Evolutionary conservation across 2,888 invertebrate species (phyloP).

Genomic region (Listrodromus nycthemerus): DNA sequence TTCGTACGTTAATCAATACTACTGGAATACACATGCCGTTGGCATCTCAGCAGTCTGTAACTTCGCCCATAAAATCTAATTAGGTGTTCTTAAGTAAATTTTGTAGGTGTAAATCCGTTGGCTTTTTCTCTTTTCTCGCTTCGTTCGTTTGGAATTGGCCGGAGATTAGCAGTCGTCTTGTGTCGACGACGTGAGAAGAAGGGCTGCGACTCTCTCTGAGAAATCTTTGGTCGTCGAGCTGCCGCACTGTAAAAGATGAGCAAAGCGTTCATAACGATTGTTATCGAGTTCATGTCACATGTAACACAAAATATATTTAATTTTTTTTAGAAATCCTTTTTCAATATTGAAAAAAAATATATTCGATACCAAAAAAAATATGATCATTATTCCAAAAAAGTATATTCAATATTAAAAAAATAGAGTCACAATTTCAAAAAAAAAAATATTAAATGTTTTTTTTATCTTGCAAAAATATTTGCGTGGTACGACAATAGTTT

Average conservation of each 20-base stretch:
- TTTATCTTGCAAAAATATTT: too few species aligned
- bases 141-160: neutral
- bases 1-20: neutral
- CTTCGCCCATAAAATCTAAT: neutral
- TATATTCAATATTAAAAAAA: too few species aligned
- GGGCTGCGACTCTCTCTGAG: conserved; percentile 79
- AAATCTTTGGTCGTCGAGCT: conserved; percentile 76
- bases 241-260: conserved; percentile 75
- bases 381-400: neutral
- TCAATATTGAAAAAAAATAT: too few species aligned
- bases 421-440: neutral
- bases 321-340: too few species aligned
- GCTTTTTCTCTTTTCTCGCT: neutral
- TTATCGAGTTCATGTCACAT: neutral
- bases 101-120: neutral
- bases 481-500: neutral
- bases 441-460: neutral
- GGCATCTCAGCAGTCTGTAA: neutral
- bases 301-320: too few species aligned
- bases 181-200: conserved; percentile 78
- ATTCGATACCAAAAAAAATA: too few species aligned
- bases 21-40: neutral
- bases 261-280: neutral
- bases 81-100: neutral
- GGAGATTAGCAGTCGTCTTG: conserved; percentile 81